Conservation (phyloP, 1,140 invertebrate genomes). For the Armadillidium nasatum region DNA sequence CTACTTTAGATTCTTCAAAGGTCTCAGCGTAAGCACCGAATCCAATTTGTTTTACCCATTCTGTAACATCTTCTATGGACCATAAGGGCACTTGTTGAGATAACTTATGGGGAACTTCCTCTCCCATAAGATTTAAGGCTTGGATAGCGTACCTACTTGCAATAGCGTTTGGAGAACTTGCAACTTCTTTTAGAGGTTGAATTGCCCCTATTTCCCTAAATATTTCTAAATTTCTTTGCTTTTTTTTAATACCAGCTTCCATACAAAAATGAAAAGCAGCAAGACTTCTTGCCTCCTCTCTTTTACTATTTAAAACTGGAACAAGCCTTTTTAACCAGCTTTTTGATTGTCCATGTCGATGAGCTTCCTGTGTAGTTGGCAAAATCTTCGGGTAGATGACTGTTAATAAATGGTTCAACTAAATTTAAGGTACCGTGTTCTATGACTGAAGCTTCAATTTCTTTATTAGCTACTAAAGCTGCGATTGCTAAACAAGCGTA, state of each 20-base stretch:
- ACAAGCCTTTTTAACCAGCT: constrained; percentile 91
- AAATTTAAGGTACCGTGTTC: constrained; percentile 91
- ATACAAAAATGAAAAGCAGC: constrained; percentile 99
- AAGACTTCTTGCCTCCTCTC: constrained; percentile 91
- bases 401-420: constrained; percentile 92
- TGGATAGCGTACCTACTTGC: constrained; percentile 96
- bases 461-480: constrained; percentile 93
- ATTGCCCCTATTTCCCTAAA: constrained; percentile 93
- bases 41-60: constrained; percentile 97
- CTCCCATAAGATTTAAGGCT: constrained; percentile 88
- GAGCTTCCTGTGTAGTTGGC: constrained; percentile 77
- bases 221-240: constrained; percentile 89
- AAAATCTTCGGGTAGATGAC: constrained; percentile 91
- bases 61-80: constrained; percentile 90
- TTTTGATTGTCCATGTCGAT: constrained; percentile 93
- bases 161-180: constrained; percentile 94
- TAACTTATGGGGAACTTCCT: constrained; percentile 93
- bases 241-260: constrained; percentile 96
- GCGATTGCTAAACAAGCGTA: constrained; percentile 97
- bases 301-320: constrained; percentile 89
- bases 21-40: constrained; percentile 76
- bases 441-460: constrained; percentile 92
- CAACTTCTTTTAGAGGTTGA: constrained; percentile 90
- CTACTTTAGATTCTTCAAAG: constrained; percentile 87
- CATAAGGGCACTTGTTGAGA: constrained; percentile 97